A percentile compares a stretch with the other conserved stretches of the same genome.
phyloP scores from a whole-genome alignment of 2,888 invertebrate species.

The Acheta domesticus region DNA sequence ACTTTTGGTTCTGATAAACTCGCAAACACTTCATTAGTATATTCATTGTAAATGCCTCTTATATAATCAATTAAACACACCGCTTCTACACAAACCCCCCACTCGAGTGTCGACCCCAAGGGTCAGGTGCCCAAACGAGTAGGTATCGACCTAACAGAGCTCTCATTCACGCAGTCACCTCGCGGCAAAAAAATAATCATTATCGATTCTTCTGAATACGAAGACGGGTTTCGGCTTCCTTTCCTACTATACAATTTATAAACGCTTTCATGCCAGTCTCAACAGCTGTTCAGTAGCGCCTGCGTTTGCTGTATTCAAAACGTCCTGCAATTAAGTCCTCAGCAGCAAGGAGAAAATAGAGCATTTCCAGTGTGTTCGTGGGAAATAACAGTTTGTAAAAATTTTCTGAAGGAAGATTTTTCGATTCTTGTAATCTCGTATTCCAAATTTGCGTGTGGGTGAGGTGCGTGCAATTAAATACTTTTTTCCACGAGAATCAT shows the following conservation, averaged over 20 bases:
- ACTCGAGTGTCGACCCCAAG: too few relatives aligned
- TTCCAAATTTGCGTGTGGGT: constrained; percentile 2
- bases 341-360: neutral
- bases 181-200: neutral
- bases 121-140: too few relatives aligned
- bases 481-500: too few relatives aligned
- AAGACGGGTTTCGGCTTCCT: neutral
- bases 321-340: neutral
- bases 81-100: too few relatives aligned
- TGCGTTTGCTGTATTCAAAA: neutral
- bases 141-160: too few relatives aligned
- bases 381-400: neutral
- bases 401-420: neutral
- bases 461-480: neutral
- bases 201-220: neutral
- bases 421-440: neutral
- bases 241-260: neutral
- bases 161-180: too few relatives aligned
- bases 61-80: too few relatives aligned
- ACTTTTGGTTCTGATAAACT: too few relatives aligned
- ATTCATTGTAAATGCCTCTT: too few relatives aligned
- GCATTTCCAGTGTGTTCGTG: neutral
- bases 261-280: neutral
- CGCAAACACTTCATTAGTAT: too few relatives aligned
- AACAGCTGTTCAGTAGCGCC: neutral